Evolutionary conservation across 2,888 invertebrate species (phyloP).

Genomic region (Drosophila affinis): DNA sequence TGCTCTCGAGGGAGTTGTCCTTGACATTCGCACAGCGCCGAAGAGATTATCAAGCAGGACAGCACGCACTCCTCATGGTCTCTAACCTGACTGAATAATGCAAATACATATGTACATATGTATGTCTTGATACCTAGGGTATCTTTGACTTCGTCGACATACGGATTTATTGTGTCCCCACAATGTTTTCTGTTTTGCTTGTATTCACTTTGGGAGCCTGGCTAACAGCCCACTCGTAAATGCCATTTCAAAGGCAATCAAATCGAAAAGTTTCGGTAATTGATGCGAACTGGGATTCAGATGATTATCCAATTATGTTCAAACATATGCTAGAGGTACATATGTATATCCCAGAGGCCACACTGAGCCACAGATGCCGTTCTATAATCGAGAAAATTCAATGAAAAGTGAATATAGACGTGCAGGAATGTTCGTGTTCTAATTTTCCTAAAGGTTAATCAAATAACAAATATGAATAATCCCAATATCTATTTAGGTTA

Average conservation of each 20-base stretch:
- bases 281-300: conserved; percentile 11
- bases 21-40: conserved; percentile 18
- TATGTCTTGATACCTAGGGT: neutral
- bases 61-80: neutral
- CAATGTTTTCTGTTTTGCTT: neutral
- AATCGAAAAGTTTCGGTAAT: conserved; percentile 36
- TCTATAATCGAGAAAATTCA: neutral
- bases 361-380: neutral
- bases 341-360: neutral
- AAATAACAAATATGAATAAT: neutral
- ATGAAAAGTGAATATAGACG: neutral
- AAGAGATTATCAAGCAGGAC: conserved; percentile 4
- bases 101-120: neutral
- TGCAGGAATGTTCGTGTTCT: too few species aligned
- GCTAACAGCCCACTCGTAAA: conserved; percentile 30
- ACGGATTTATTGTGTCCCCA: neutral
- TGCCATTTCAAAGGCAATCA: conserved; percentile 38
- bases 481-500: neutral
- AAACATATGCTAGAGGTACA: neutral
- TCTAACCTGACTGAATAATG: neutral
- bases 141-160: neutral
- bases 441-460: neutral
- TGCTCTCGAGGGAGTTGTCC: conserved; percentile 54
- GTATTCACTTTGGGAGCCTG: conserved; percentile 34
- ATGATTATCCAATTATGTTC: conserved; percentile 1